Base-by-base conservation (phyloP, 2,888 invertebrate genomes). In the Caenorhabditis sp. region DNA sequence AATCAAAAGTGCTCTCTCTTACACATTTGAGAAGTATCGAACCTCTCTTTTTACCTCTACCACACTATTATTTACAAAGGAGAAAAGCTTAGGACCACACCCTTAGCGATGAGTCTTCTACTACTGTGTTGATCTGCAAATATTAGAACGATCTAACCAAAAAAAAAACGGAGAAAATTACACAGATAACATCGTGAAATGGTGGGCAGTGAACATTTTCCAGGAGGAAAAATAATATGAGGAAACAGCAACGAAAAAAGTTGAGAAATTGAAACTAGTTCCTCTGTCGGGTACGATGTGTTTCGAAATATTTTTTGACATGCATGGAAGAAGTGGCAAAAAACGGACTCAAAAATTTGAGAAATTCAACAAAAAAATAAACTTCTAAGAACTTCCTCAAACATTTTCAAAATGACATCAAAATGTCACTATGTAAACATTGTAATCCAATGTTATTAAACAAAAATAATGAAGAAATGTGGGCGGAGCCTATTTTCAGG, bases 181-280 rank as follows among this genome's bases (percentile, higher is more conserved):
- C 21, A 49, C n/a, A 62, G 37, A 58, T 53, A 26, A 36, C 21
- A 43, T 36, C 26, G 50, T 60, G 26, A 27, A 19, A 53, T 19
- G 26, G 31, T 62, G 14, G 37, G 23, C 36, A 36, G 36, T 23
- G 54, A 54, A 62, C 53, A 36, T 31, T 31, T 31, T 31, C 10
- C 10, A 31, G 31, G 31, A 31, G 10, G 31, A 31, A 31, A 31
- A 31, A 31, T 31, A 4, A 4, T 31, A 10, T 4, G 31, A 31
- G 31, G 31, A 31, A 31, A 31, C 10, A 10, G n/a, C n/a, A n/a
- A n/a, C n/a, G 31, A 31, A 31, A 31, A 10, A 31, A 31, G 31
- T 31, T 31, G 43, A 17, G 43, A 17, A 43, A 17, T 43, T 14
- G n/a, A 43, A 43, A 43, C 43, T 43, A 43, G 43, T 43, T 43